These are phyloP conservation scores for Apodemia zela DNA, from an alignment of 2,888 invertebrate genomes.

Conservation along the genomic window DNA sequence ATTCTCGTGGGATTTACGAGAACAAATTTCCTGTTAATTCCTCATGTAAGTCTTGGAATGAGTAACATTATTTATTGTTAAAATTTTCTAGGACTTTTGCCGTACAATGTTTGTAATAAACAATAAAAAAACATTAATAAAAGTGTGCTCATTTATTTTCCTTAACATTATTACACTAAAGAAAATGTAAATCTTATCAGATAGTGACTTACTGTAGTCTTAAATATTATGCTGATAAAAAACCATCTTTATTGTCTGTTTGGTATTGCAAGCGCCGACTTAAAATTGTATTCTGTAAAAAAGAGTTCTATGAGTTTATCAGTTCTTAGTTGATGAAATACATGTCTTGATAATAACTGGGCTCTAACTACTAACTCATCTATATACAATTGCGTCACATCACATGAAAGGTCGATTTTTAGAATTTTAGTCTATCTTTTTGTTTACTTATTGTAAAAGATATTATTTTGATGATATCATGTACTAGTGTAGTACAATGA, in stretches of 20 bases:
- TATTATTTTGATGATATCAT: too few relatives aligned
- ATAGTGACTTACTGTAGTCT: background rate
- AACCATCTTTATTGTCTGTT: constrained; percentile 46
- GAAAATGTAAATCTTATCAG: background rate
- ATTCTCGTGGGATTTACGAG: too few relatives aligned
- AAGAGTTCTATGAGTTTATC: background rate
- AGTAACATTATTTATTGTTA: background rate
- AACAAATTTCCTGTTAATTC: background rate
- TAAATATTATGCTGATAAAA: constrained; percentile 49
- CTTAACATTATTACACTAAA: background rate
- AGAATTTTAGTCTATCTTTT: too few relatives aligned
- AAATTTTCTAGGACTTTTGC: background rate
- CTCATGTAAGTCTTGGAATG: background rate
- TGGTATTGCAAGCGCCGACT: constrained; percentile 56
- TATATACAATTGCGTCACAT: too few relatives aligned
- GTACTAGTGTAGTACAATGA: too few relatives aligned
- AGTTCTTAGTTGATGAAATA: too few relatives aligned
- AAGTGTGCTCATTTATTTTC: background rate
- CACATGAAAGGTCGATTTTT: too few relatives aligned
- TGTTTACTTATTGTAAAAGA: too few relatives aligned
- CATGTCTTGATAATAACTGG: too few relatives aligned
- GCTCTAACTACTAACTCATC: too few relatives aligned
- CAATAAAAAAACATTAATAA: background rate
- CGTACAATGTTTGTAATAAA: background rate
- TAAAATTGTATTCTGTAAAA: constrained; percentile 44